Evolutionary conservation across 2,888 invertebrate species (phyloP).

Genomic region (Ophion obscuratus): DNA sequence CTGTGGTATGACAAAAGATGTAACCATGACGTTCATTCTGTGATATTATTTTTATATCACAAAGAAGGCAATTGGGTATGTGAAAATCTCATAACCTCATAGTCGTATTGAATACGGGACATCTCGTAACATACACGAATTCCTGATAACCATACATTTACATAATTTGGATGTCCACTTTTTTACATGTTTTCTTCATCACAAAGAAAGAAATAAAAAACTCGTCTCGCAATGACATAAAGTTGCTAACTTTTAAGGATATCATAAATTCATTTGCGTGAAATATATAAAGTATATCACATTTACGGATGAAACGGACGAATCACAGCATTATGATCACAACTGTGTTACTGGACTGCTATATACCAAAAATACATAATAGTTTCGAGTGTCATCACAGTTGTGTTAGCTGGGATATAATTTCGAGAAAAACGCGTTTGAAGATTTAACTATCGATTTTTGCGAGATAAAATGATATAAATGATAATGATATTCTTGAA

Average conservation of each 20-base stretch:
- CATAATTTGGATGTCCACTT: constrained; percentile 1
- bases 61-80: neutral
- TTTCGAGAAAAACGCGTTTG: too few species aligned
- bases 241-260: neutral
- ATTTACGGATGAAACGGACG: neutral
- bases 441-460: too few species aligned
- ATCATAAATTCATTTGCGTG: constrained; percentile 1
- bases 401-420: constrained; percentile 11
- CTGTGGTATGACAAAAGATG: constrained; percentile 6
- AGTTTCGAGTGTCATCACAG: neutral
- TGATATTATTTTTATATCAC: constrained; percentile 3
- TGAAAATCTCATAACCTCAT: constrained; percentile 6
- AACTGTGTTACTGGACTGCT: neutral
- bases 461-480: too few species aligned
- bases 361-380: constrained; percentile 5
- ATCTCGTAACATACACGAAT: constrained; percentile 14
- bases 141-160: constrained; percentile 5
- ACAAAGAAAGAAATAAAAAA: constrained; percentile 6
- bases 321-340: neutral
- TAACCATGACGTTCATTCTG: constrained; percentile 8
- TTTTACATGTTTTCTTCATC: constrained; percentile 1
- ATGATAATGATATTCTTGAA: too few species aligned
- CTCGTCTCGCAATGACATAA: constrained; percentile 8
- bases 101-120: constrained; percentile 7
- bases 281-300: constrained; percentile 2